These are phyloP conservation scores for Troilus luridus DNA, from an alignment of 2,888 invertebrate genomes.

Conservation along the genomic window DNA sequence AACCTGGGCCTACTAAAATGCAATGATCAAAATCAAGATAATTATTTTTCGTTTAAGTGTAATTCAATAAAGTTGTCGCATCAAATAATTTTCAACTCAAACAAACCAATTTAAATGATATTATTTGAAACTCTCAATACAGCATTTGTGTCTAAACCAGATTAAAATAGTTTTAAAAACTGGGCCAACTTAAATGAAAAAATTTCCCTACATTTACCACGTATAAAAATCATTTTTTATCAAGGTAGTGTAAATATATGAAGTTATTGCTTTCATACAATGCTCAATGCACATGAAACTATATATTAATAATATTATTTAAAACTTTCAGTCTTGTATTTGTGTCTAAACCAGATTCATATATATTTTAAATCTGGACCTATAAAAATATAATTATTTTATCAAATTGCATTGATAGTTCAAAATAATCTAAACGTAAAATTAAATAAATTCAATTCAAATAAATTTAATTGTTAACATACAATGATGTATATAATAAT, in stretches of 20 bases:
- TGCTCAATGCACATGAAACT: not conserved
- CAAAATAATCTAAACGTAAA: no score
- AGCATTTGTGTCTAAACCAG: not conserved
- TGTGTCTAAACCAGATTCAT: not conserved
- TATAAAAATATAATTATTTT: not conserved
- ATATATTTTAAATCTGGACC: not conserved
- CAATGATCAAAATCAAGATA: not conserved
- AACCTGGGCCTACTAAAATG: constrained; percentile 9
- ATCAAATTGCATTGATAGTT: no score
- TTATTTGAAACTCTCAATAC: not conserved
- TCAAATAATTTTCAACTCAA: not conserved
- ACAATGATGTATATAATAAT: not conserved
- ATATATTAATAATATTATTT: not conserved
- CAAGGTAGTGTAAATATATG: not conserved
- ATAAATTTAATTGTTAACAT: not conserved
- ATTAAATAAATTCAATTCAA: not conserved
- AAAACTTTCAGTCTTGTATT: not conserved
- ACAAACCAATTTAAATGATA: not conserved
- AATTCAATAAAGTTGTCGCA: not conserved
- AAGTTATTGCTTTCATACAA: not conserved
- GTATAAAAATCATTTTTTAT: not conserved
- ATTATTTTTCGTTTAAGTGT: no score
- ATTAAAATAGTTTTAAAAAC: not conserved
- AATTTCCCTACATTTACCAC: not conserved
- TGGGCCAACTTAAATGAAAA: not conserved